These are phyloP conservation scores for Epizoanthus stellaris DNA, from an alignment of 92 coral and sea anemone species.

Conservation along the genomic window DNA sequence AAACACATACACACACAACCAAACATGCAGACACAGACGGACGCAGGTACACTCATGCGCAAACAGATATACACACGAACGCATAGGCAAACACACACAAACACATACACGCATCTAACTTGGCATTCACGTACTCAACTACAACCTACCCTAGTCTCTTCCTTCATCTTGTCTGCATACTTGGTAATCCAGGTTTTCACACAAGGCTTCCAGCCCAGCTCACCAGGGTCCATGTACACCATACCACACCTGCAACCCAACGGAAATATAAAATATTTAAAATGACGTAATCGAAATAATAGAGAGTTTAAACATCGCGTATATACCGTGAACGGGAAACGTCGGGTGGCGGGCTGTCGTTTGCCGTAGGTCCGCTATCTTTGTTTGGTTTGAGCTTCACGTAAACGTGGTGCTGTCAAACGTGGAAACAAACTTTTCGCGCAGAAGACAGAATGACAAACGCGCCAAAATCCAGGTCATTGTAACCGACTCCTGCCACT, in stretches of 20 bases:
- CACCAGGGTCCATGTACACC: slow-evolving; percentile 99
- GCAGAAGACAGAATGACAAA: no score
- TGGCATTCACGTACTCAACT: not conserved
- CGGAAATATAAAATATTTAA: not conserved
- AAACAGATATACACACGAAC: not conserved
- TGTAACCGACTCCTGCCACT: no score
- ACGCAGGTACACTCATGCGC: not conserved
- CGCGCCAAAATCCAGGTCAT: no score
- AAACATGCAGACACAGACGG: no score
- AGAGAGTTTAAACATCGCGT: no score
- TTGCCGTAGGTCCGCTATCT: no score
- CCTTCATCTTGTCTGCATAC: slow-evolving; percentile 83
- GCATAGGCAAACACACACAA: not conserved
- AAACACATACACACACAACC: no score
- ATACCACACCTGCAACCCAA: slow-evolving; percentile 82
- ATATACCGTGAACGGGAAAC: no score
- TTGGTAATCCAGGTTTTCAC: slow-evolving; percentile 94
- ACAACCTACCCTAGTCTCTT: slow-evolving; percentile 82
- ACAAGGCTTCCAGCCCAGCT: slow-evolving; percentile 94
- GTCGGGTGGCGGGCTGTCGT: no score
- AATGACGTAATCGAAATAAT: not conserved
- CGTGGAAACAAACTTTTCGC: no score
- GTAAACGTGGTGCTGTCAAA: no score
- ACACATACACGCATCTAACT: not conserved
- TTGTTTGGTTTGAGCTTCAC: no score